Percentiles rank a stretch among this genome's conserved stretches.
Evolutionary conservation across 2,113 vertebrate genomes (phyloP).

Genomic region (Blennius ocellaris): DNA sequence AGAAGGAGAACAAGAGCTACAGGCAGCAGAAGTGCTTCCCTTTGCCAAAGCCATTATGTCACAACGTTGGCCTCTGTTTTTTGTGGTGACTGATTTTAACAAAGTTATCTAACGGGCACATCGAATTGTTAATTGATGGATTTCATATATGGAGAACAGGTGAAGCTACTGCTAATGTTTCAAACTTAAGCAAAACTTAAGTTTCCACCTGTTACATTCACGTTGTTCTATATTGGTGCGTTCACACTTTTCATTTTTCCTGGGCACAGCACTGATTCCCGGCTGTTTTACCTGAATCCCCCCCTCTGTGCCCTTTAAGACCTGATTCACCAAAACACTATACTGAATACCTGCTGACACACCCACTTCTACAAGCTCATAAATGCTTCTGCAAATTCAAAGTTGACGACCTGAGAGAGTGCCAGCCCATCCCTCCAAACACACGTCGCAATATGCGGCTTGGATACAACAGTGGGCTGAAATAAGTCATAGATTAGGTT

Average conservation of each 20-base stretch:
- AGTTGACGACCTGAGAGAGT: no score
- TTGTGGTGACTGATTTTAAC: conserved; percentile 53
- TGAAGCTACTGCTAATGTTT: conserved; percentile 23
- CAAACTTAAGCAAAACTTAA: conserved; percentile 48
- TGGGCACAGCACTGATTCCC: no score
- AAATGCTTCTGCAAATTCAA: no score
- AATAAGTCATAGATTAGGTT: no score
- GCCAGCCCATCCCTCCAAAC: no score
- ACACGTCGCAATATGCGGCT: no score
- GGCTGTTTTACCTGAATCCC: no score
- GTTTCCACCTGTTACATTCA: neutral
- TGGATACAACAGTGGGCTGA: no score
- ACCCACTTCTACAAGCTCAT: no score
- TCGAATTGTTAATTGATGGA: conserved; percentile 71
- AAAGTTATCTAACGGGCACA: conserved; percentile 54
- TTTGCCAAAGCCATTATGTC: conserved; percentile 55
- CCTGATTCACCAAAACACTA: no score
- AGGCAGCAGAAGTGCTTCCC: conserved; percentile 67
- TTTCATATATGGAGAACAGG: conserved; percentile 60
- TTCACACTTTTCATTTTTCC: neutral
- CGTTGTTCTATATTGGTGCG: neutral
- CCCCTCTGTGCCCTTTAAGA: no score
- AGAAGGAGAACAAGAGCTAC: conserved; percentile 56
- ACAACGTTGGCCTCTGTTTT: conserved; percentile 34
- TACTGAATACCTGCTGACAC: no score